phyloP scores from a whole-genome alignment of 2,113 vertebrate genomes.

The Uria lomvia region DNA sequence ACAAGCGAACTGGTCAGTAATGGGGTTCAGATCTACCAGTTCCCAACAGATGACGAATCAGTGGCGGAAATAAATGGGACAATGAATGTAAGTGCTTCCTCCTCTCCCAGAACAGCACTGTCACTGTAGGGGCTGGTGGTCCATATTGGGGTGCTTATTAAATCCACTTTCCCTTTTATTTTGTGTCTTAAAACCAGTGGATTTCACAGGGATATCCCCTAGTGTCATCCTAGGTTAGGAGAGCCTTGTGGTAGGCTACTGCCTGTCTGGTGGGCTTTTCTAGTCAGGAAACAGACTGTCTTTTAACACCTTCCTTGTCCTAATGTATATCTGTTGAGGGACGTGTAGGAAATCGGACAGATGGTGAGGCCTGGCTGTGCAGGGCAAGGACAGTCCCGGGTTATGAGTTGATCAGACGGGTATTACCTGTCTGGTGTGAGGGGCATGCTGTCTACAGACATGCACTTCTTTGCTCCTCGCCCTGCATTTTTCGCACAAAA shows the following conservation, averaged over 20 bases:
- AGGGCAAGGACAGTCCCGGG: background rate
- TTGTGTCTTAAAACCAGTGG: background rate
- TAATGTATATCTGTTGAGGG: background rate
- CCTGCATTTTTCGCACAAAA: accelerated
- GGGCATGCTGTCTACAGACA: background rate
- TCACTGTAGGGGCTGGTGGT: background rate
- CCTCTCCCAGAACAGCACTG: background rate
- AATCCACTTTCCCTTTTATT: background rate
- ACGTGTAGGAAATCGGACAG: accelerated
- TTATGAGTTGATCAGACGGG: background rate
- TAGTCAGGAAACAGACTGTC: background rate
- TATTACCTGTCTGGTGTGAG: background rate
- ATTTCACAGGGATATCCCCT: background rate
- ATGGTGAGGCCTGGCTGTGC: background rate
- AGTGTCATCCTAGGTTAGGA: background rate
- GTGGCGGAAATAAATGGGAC: constrained; percentile 97
- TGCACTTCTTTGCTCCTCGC: background rate
- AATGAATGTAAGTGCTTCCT: constrained; percentile 88
- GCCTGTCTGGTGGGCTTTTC: background rate
- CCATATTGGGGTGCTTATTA: background rate
- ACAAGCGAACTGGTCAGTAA: constrained; percentile 98
- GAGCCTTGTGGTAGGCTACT: background rate
- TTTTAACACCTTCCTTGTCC: background rate
- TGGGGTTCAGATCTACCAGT: constrained; percentile 98
- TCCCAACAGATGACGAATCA: constrained; percentile 94